phyloP scores from a whole-genome alignment of 2,888 invertebrate genomes.

The Drosophila colorata region DNA sequence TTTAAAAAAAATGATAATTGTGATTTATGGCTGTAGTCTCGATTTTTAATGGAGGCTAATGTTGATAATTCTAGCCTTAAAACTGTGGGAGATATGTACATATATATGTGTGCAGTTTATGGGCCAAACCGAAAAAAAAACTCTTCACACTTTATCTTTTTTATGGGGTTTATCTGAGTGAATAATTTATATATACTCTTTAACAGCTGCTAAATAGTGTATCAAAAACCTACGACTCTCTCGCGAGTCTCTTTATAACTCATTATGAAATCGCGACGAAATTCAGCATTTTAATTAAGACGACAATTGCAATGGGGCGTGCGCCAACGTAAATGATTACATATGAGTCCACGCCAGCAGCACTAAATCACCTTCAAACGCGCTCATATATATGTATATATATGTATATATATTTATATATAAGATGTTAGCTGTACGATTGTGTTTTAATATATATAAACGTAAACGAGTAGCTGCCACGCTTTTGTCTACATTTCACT shows the following conservation, averaged over 20 bases:
- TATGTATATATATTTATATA: background rate
- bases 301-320: slow-evolving; percentile 62
- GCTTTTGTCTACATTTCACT: slow-evolving; percentile 62
- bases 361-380: slow-evolving; percentile 51
- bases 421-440: slow-evolving; percentile 9
- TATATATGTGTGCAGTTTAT: too few species aligned
- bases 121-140: too few species aligned
- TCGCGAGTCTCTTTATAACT: slow-evolving; percentile 4
- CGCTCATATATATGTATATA: background rate
- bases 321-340: slow-evolving; percentile 57
- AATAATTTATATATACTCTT: too few species aligned
- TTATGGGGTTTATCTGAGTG: too few species aligned
- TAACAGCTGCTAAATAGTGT: too few species aligned
- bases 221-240: too few species aligned
- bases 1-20: too few species aligned
- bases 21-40: too few species aligned
- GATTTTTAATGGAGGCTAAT: too few species aligned
- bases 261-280: slow-evolving; percentile 62
- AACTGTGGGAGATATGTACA: too few species aligned
- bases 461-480: slow-evolving; percentile 26
- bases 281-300: slow-evolving; percentile 70
- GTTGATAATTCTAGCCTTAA: too few species aligned
- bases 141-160: too few species aligned
- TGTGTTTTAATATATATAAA: background rate
- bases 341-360: slow-evolving; percentile 18